Conservation (phyloP, 2,113 vertebrate species). For the Odocoileus virginianus region DNA sequence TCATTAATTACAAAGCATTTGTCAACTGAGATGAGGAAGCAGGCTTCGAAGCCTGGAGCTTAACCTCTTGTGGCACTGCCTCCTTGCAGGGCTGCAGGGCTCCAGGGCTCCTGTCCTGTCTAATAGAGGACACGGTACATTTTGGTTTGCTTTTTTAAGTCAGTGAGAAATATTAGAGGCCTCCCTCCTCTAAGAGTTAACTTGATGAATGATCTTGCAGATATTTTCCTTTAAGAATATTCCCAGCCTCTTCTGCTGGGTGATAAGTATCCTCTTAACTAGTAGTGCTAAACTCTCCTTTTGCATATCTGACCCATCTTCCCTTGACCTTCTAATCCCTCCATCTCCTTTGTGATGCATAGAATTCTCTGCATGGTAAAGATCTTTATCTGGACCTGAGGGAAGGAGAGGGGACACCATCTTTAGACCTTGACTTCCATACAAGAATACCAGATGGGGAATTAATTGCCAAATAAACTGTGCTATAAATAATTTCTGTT, state of each 20-base stretch:
- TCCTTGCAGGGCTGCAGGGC: not conserved
- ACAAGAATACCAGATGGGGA: not conserved
- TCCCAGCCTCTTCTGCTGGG: not conserved
- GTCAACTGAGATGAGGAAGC: not conserved
- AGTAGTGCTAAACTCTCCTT: not conserved
- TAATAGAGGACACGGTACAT: not conserved
- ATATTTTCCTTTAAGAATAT: not conserved
- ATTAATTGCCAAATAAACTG: not conserved
- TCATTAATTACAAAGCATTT: slow-evolving; percentile 41
- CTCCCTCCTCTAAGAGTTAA: not conserved
- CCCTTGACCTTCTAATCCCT: not conserved
- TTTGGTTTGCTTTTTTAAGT: not conserved
- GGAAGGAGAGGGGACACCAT: not conserved
- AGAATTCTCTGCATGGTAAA: not conserved
- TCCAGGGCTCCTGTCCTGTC: not conserved
- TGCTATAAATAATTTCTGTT: not conserved
- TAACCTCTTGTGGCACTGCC: not conserved
- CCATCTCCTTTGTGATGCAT: not conserved
- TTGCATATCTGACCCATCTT: not conserved
- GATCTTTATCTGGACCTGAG: not conserved
- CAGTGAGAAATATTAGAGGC: not conserved
- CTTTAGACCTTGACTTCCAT: not conserved
- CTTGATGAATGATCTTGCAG: not conserved
- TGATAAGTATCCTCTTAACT: not conserved
- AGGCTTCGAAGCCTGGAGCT: not conserved